Evolutionary conservation across 30 jellyfish, hydroid and myxozoan species (phyloP).

Genomic region (Calvadosia cruxmelitensis): DNA sequence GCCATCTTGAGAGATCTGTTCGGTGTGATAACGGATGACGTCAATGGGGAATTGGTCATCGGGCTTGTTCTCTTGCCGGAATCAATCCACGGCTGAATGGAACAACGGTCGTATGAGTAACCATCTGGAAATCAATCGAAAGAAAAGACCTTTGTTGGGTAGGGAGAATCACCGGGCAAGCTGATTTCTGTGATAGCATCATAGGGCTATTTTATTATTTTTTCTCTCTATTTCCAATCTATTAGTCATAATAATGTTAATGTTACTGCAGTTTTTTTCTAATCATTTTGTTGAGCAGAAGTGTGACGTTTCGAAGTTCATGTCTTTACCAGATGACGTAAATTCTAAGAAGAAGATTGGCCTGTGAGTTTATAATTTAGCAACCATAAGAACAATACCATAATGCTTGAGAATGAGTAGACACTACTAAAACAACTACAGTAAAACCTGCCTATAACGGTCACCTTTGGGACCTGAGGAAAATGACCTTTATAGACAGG

Average conservation of each 20-base stretch:
- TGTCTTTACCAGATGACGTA: background rate
- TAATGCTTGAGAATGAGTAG: too few species aligned
- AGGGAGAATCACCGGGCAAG: background rate
- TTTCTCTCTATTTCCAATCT: too few species aligned
- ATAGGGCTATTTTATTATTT: background rate
- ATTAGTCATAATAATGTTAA: too few species aligned
- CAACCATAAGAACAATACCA: too few species aligned
- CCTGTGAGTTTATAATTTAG: too few species aligned
- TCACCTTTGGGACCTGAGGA: background rate
- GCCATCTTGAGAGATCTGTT: constrained; percentile 82
- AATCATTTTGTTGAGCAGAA: too few species aligned
- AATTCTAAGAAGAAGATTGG: too few species aligned
- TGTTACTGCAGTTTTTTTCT: too few species aligned
- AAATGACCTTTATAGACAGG: background rate
- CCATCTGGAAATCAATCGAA: constrained; percentile 57
- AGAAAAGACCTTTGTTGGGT: background rate
- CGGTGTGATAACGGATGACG: constrained; percentile 46
- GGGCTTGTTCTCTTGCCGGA: constrained; percentile 88
- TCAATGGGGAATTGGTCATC: constrained; percentile 75
- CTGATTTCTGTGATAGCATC: background rate
- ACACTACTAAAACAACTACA: background rate
- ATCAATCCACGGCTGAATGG: constrained; percentile 73
- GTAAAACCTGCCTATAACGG: background rate
- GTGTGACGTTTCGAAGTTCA: too few species aligned
- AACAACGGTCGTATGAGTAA: constrained; percentile 68